A percentile compares a stretch with the other conserved stretches of the same genome.
Conservation (phyloP, 2,113 vertebrate species). For the Pandion haliaetus region DNA sequence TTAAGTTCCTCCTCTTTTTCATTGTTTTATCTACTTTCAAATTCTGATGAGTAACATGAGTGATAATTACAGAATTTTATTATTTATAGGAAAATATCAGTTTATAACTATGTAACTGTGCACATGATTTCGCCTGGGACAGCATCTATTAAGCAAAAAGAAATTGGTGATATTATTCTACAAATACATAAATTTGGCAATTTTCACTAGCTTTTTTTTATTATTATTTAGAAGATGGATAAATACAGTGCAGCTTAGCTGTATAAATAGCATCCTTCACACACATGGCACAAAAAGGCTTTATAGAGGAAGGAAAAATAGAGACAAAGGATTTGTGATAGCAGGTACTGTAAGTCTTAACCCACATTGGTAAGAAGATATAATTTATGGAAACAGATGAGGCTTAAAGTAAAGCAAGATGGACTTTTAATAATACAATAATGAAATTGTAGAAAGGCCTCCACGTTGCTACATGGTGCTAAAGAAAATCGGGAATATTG, state of each 20-base stretch:
- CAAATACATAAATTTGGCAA: not conserved
- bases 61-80: not conserved
- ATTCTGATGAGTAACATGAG: not conserved
- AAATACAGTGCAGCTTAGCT: not conserved
- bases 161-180: not conserved
- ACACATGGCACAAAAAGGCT: not conserved
- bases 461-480: not conserved
- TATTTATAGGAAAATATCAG: not conserved
- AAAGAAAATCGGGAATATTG: not conserved
- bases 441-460: not conserved
- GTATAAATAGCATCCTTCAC: not conserved
- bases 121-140: not conserved
- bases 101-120: not conserved
- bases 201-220: not conserved
- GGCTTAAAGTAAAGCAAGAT: not conserved
- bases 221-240: not conserved
- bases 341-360: not conserved
- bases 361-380: not conserved
- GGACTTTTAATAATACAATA: not conserved
- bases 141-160: not conserved
- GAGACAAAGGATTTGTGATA: not conserved
- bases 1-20: not conserved
- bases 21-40: not conserved
- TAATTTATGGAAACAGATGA: not conserved
- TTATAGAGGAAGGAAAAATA: not conserved